Evolutionary conservation across 2,113 vertebrate genomes (phyloP).

Genomic region (Lepus europaeus): DNA sequence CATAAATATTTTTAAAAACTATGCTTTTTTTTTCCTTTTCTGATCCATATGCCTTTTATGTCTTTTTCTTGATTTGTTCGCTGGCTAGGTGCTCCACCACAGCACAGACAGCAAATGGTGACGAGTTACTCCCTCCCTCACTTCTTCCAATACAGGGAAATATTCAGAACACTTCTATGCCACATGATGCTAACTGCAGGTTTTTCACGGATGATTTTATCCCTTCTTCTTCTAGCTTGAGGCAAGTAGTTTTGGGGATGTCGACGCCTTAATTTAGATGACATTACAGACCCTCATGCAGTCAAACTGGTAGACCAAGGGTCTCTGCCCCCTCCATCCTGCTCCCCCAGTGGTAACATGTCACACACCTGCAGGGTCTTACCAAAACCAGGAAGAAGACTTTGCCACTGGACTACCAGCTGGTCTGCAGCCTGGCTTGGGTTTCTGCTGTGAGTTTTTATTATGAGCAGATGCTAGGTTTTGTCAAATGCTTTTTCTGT

Average conservation of each 20-base stretch:
- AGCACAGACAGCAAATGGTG: neutral
- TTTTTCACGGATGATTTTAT: neutral
- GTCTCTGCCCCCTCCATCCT: neutral
- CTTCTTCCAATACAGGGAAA: neutral
- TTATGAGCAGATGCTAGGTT: neutral
- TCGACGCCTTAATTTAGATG: neutral
- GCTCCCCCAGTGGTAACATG: neutral
- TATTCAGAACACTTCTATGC: neutral
- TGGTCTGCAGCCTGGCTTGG: neutral
- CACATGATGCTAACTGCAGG: neutral
- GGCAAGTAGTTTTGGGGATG: neutral
- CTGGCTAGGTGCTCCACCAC: neutral
- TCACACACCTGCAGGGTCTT: neutral
- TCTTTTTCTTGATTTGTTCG: conserved; percentile 11
- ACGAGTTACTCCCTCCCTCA: neutral
- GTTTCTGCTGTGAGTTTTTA: neutral
- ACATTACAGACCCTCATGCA: neutral
- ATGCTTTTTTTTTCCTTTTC: neutral
- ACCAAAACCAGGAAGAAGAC: neutral
- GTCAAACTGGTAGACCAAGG: neutral
- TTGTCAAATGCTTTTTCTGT: neutral
- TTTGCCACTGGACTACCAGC: neutral
- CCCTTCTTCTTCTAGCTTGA: neutral
- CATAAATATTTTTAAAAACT: no score
- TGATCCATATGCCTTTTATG: neutral